phyloP scores from a whole-genome alignment of 2,888 invertebrate genomes.

The Notodonta dromedarius region DNA sequence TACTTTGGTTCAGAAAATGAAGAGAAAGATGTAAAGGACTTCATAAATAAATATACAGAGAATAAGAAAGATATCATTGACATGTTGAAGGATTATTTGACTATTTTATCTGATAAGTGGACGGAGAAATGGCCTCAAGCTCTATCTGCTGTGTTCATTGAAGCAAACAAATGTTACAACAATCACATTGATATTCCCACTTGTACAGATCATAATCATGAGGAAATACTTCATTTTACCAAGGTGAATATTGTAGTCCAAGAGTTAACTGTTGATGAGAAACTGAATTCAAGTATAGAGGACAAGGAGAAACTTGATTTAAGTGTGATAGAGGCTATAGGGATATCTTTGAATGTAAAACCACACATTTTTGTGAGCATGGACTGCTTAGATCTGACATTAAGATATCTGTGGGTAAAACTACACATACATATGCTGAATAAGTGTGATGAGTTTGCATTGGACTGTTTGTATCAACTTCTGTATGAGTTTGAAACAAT shows the following conservation, averaged over 20 bases:
- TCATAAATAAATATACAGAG: conserved; percentile 85
- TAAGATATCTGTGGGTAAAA: conserved; percentile 75
- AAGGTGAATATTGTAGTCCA: conserved; percentile 69
- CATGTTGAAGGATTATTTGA: conserved; percentile 85
- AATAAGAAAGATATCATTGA: conserved; percentile 83
- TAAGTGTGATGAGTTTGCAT: conserved; percentile 68
- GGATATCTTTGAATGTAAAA: conserved; percentile 63
- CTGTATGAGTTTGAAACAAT: conserved; percentile 74
- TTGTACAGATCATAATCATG: conserved; percentile 61
- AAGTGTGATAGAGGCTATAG: conserved; percentile 67
- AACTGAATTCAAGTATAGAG: conserved; percentile 51
- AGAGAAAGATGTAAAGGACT: conserved; percentile 85
- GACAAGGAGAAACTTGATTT: conserved; percentile 61
- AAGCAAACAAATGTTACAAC: conserved; percentile 84
- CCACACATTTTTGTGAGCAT: conserved; percentile 65
- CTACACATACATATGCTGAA: conserved; percentile 71
- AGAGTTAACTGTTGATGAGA: conserved; percentile 71
- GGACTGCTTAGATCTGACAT: conserved; percentile 63
- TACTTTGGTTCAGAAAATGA: conserved; percentile 89
- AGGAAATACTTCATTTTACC: conserved; percentile 64
- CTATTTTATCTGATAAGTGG: conserved; percentile 85
- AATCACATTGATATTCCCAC: conserved; percentile 74
- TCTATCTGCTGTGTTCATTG: conserved; percentile 83
- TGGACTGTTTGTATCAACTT: conserved; percentile 74
- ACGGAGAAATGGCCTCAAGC: conserved; percentile 86